Evolutionary conservation across 2,113 vertebrate species (phyloP).

Genomic region (Crotalus horridus): DNA sequence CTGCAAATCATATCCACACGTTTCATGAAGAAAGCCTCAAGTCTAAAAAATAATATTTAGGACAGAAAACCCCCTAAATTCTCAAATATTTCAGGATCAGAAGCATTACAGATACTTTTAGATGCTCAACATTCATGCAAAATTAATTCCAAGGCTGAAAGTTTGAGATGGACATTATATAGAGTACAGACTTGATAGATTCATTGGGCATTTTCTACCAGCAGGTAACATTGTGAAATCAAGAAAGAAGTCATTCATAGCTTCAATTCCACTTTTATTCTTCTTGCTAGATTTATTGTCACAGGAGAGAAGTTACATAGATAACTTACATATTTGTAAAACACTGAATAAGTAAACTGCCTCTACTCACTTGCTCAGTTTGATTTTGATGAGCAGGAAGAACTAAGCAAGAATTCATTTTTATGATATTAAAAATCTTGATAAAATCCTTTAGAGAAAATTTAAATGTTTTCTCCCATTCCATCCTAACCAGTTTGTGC

Average conservation of each 20-base stretch:
- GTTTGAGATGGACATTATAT: background rate
- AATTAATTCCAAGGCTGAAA: background rate
- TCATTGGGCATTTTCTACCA: background rate
- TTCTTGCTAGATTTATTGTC: accelerated
- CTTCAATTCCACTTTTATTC: background rate
- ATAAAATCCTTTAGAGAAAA: conserved; percentile 37
- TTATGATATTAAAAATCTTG: conserved; percentile 17
- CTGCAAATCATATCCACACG: background rate
- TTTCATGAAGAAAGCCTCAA: background rate
- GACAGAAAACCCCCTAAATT: background rate
- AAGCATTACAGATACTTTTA: background rate
- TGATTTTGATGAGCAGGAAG: background rate
- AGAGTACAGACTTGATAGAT: background rate
- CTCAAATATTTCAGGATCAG: background rate
- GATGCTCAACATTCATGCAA: accelerated
- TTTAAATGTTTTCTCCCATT: background rate
- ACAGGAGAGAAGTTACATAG: background rate
- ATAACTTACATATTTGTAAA: accelerated
- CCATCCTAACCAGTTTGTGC: background rate
- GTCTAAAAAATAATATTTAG: background rate
- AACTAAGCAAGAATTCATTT: background rate
- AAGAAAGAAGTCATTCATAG: background rate
- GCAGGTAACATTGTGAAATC: background rate
- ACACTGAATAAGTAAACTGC: accelerated
- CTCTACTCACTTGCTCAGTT: accelerated